Evolutionary conservation across 2,797 vertebrate genomes (phyloP), one percentile per base, ranked within the genome.

Genomic region (Rallus crepitans): DNA sequence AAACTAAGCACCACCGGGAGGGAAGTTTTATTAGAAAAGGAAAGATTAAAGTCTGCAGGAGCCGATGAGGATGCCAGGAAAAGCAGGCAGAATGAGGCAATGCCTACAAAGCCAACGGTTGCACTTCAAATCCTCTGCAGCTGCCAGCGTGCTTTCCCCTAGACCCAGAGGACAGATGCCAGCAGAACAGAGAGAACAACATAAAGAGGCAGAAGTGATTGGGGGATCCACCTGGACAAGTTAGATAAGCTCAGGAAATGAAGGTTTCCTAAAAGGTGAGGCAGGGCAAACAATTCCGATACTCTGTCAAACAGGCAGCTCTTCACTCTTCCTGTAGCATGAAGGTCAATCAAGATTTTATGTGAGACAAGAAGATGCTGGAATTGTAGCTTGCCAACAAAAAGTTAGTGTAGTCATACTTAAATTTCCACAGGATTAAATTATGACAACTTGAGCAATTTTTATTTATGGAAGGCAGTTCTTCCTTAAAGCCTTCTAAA

Each of bases 401-500:
- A 69, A 91, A 31, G 11, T 27, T 63, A 33, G 17, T 20, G 33
- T 14, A 31, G 9, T 35, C 59, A 59, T 35, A 86, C 30, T 82
- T 79, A 60, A 4, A 0, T 66, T 88, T 95, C 80, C 45, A 33
- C 23, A 33, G 68, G 21, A 78, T 77, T 92, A 66, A 95, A 78
- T 73, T 25, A 33, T 3, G 39, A 86, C 77, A 82, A 60, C 23
- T 66, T 77, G 24, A 79, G 7, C 42, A 60, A 21, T 82, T 80
- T 77, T 15, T 70, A 84, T 84, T 91, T 88, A 66, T 56, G 25
- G 35, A 93, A 71, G 50, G 57, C 48, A 84, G 24, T n/a, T 64
- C 55, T 79, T 90, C 47, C 84, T 94, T 68, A 87, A 89, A 82
- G 79, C 18, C 40, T 57, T 82, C 77, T 35, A 50, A 87, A 90